Conservation (phyloP, 1,140 invertebrate genomes). For the Oreohelix idahoensis region DNA sequence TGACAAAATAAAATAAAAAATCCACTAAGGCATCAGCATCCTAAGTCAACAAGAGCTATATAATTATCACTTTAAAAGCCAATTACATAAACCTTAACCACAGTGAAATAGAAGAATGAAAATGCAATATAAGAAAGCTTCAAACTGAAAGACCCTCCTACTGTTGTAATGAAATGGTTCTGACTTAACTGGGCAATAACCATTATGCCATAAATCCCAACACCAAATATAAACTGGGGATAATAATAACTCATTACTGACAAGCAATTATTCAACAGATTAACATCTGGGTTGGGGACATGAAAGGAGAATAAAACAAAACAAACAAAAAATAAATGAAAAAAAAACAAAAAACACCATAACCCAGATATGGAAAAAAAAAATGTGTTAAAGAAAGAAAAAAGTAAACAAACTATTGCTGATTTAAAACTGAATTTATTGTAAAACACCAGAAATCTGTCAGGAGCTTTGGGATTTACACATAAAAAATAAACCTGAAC, state of each 20-base stretch:
- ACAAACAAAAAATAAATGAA: background rate
- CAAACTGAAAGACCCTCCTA: no score
- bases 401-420: background rate
- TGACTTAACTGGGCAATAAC: no score
- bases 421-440: conserved; percentile 2
- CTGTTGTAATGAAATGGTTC: no score
- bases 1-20: no score
- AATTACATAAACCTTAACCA: no score
- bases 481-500: background rate
- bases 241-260: background rate
- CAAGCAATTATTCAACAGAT: background rate
- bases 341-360: background rate
- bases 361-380: background rate
- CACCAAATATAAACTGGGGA: background rate
- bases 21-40: no score
- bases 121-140: no score
- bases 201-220: background rate
- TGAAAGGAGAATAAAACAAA: background rate
- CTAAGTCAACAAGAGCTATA: no score
- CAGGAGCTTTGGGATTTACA: background rate
- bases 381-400: background rate
- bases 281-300: background rate
- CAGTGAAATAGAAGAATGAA: no score
- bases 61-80: no score
- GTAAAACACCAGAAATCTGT: background rate